Evolutionary conservation across 2,888 invertebrate genomes (phyloP), one percentile per base, ranked within the genome.

Genomic region (Limnephilus rhombicus): DNA sequence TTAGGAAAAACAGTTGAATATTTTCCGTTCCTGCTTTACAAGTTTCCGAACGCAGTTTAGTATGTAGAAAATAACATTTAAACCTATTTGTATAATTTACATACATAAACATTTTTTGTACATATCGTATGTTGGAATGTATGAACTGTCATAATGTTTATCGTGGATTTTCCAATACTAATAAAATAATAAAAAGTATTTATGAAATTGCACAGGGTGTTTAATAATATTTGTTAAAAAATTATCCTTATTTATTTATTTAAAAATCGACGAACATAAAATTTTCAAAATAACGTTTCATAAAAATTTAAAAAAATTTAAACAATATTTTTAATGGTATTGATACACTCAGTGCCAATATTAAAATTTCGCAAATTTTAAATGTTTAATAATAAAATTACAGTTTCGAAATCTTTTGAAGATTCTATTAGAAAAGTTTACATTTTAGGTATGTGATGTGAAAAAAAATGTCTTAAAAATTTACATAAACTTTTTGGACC

Each of bases 281-380:
- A 87, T 34, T 87, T 87, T 87, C 53, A 87, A 15, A 53, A 87
- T 53, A 89, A 89, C 80, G 34, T 37, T 89, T n/a, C 11, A 37
- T 80, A 89, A 89, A 80, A 34, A 37, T 80, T 37, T 37, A 24
- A 5, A 80, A 68, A 80, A 45, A 37, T 37, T 31, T 29, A 89
- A 89, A 34, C 29, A 89, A 45, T 34, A 89, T 89, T 37, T 80
- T 37, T 34, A 89, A 89, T 89, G 88, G 88, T 89, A 89, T 24
- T 89, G 88, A 80, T 89, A 89, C 88, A 89, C 88, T 89, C 80
- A 80, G 88, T 89, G 88, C 80, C 88, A 89, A 80, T 68, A 24
- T 89, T 13, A 37, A 53, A 53, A 31, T 49, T 31, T 49, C 29
- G 18, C 15, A 31, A 29, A 34, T 13, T 87, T 68, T 31, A 18